phyloP scores from a whole-genome alignment of 2,113 vertebrate genomes.

The Myodes glareolus region DNA sequence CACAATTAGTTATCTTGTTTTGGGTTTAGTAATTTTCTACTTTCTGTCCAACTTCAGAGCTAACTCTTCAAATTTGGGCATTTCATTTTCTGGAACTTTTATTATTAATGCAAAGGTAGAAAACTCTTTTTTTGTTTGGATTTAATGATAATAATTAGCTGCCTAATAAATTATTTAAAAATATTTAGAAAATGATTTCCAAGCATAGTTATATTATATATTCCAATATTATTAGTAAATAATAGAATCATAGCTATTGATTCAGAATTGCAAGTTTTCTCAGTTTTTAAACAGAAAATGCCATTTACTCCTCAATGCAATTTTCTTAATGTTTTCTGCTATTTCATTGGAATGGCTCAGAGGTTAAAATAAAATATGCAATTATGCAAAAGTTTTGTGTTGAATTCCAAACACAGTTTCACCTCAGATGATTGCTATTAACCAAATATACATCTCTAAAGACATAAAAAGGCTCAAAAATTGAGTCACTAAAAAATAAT shows the following conservation, averaged over 20 bases:
- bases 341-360: not conserved
- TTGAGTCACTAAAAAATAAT: not conserved
- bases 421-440: not conserved
- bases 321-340: not conserved
- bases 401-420: not conserved
- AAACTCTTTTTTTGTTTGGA: not conserved
- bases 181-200: not conserved
- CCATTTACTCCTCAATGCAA: not conserved
- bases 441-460: not conserved
- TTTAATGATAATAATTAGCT: not conserved
- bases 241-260: not conserved
- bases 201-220: not conserved
- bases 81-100: not conserved
- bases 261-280: not conserved
- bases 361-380: not conserved
- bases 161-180: not conserved
- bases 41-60: slow-evolving; percentile 5
- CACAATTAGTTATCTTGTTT: not conserved
- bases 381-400: not conserved
- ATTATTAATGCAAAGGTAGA: not conserved
- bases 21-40: not conserved
- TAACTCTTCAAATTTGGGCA: not conserved
- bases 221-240: not conserved
- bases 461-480: not conserved
- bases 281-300: not conserved